Conservation (phyloP, 1,140 invertebrate species). For the Episyrphus balteatus region DNA sequence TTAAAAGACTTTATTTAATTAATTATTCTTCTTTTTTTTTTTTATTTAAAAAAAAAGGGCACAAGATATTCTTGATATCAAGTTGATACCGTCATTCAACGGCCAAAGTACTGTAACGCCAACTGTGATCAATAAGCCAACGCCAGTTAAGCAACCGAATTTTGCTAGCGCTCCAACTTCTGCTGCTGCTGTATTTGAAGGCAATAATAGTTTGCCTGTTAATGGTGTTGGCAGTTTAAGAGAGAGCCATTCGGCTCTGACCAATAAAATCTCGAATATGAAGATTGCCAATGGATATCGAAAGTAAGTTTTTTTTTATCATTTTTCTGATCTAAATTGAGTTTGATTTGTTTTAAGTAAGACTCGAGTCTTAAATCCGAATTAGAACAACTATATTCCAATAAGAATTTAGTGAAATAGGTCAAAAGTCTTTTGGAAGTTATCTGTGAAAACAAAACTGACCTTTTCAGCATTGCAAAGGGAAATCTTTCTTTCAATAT, state of each 20-base stretch:
- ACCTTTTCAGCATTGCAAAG: too few species aligned
- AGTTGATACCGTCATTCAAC: constrained; percentile 22
- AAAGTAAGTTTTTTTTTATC: neutral
- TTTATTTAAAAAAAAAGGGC: constrained; percentile 1
- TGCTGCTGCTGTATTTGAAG: too few species aligned
- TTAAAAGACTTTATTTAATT: neutral
- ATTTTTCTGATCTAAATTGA: too few species aligned
- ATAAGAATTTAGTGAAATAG: too few species aligned
- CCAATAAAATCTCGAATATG: constrained; percentile 9
- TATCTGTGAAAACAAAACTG: too few species aligned
- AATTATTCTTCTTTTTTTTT: constrained; percentile 2
- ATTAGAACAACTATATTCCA: too few species aligned
- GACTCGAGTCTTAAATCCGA: too few species aligned
- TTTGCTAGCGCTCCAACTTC: constrained; percentile 18
- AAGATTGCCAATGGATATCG: neutral
- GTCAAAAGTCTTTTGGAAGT: too few species aligned
- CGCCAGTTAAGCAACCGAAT: constrained; percentile 30
- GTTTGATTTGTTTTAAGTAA: too few species aligned
- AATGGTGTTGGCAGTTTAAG: neutral
- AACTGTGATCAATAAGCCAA: constrained; percentile 33
- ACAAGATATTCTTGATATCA: constrained; percentile 23
- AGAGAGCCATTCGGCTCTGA: neutral
- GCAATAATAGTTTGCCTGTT: neutral
- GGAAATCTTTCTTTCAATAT: too few species aligned
- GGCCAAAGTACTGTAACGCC: constrained; percentile 12